Evolutionary conservation across 1,140 invertebrate genomes (phyloP).

Genomic region (Asobara japonica): DNA sequence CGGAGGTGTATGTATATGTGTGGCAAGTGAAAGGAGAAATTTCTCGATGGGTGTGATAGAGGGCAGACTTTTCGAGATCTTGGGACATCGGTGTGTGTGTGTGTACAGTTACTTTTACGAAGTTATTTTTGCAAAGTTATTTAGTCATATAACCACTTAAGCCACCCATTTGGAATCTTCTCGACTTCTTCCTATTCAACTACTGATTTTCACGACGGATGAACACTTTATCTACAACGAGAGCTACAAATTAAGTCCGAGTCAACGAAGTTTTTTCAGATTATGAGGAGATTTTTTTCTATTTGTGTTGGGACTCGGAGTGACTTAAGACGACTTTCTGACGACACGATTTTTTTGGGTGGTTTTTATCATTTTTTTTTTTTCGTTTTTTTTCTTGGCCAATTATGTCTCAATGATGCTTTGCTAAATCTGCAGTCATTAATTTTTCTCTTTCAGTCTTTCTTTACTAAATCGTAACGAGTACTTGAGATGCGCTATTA

Average conservation of each 20-base stretch:
- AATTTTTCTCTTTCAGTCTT: slow-evolving; percentile 21
- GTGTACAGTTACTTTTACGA: too few species aligned
- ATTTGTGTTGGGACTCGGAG: neutral
- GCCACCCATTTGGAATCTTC: neutral
- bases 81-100: too few species aligned
- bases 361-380: too few species aligned
- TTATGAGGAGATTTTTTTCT: neutral
- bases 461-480: slow-evolving; percentile 22
- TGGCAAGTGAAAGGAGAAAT: too few species aligned
- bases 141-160: too few species aligned
- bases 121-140: too few species aligned
- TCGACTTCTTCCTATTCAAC: slow-evolving; percentile 2
- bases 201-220: neutral
- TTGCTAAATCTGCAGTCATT: neutral
- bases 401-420: too few species aligned
- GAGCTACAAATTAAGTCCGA: neutral
- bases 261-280: neutral
- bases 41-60: too few species aligned
- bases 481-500: slow-evolving; percentile 28
- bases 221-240: neutral
- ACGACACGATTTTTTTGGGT: neutral
- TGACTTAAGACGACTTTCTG: neutral
- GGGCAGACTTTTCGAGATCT: too few species aligned
- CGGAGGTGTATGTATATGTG: too few species aligned
- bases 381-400: too few species aligned